A percentile compares a stretch with the other conserved stretches of the same genome.
Evolutionary conservation across 2,888 invertebrate species (phyloP).

Genomic region (Leucozona laternaria): DNA sequence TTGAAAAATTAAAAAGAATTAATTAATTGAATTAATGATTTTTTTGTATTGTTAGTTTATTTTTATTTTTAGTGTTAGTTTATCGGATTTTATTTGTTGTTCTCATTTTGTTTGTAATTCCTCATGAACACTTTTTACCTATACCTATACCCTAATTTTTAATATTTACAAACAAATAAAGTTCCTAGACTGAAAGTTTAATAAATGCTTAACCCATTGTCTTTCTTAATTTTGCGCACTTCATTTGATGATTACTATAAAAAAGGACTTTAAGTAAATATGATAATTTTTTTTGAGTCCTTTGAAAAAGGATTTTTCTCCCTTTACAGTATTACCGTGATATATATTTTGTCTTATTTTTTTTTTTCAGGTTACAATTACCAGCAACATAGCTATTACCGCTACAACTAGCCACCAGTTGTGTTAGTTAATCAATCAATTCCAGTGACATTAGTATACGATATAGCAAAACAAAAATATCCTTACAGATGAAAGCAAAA

Average conservation of each 20-base stretch:
- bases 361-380: conserved; percentile 64
- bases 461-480: conserved; percentile 33
- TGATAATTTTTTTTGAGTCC: neutral
- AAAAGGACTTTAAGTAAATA: conserved; percentile 73
- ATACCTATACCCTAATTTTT: no score
- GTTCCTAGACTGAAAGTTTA: no score
- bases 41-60: neutral
- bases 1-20: neutral
- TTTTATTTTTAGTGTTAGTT: neutral
- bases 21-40: no score
- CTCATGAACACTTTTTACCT: no score
- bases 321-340: neutral
- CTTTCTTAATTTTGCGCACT: neutral
- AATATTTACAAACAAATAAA: no score
- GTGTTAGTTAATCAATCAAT: conserved; percentile 44
- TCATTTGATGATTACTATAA: neutral
- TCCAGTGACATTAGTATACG: conserved; percentile 71
- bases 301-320: neutral
- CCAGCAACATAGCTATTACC: conserved; percentile 69
- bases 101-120: no score
- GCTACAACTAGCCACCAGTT: conserved; percentile 62
- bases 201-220: neutral
- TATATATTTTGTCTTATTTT: neutral
- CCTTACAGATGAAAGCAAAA: conserved; percentile 49
- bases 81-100: neutral